Percentiles rank a stretch among this genome's conserved stretches.
phyloP scores from a whole-genome alignment of 2,888 invertebrate genomes.

The Teleogryllus oceanicus region DNA sequence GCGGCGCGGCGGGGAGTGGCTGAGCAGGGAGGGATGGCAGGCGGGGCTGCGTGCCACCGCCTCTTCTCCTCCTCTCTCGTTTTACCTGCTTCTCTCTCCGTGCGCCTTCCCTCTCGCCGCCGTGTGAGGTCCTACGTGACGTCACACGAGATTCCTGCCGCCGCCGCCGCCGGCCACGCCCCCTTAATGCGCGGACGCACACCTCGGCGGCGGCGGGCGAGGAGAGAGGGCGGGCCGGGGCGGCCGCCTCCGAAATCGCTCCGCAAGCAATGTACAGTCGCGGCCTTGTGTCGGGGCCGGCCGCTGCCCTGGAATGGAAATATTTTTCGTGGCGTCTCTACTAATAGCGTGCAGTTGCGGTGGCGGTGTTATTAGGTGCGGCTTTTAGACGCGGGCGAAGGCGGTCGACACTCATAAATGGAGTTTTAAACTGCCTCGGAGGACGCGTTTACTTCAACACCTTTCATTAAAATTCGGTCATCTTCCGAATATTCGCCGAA shows the following conservation, averaged over 20 bases:
- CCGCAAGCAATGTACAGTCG: neutral
- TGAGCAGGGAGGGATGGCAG: too few relatives aligned
- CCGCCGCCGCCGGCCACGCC: conserved; percentile 44
- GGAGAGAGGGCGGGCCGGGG: neutral
- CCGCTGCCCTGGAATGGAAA: neutral
- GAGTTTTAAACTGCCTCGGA: neutral
- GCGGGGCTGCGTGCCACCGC: too few relatives aligned
- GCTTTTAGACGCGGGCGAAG: neutral
- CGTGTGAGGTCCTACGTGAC: conserved; percentile 36
- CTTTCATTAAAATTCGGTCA: neutral
- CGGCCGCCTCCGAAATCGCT: neutral
- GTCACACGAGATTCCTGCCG: conserved; percentile 34
- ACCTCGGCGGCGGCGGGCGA: conserved; percentile 41
- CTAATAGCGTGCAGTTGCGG: neutral
- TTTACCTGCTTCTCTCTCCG: neutral
- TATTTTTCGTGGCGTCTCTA: neutral
- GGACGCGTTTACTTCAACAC: neutral
- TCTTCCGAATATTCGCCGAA: too few relatives aligned
- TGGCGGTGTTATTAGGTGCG: neutral
- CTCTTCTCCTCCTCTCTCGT: neutral
- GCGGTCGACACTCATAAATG: neutral
- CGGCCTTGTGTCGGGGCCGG: neutral
- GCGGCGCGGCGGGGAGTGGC: too few relatives aligned
- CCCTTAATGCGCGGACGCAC: conserved; percentile 50
- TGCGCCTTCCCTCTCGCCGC: conserved; percentile 18